Evolutionary conservation across 2,888 invertebrate species (phyloP), one percentile per base, ranked within the genome.

Genomic region (Helobdella robusta): DNA sequence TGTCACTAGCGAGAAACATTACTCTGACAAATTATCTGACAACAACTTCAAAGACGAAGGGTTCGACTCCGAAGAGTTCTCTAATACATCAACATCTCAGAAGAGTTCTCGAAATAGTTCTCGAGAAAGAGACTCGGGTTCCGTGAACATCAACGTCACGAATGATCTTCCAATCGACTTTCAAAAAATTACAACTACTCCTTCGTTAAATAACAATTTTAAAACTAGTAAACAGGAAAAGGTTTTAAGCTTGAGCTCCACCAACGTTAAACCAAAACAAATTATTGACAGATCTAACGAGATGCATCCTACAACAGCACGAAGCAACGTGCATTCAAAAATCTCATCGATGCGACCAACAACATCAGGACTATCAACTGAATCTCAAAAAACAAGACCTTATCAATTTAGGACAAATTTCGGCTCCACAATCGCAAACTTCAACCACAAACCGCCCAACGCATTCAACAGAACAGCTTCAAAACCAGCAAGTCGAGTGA

Each of bases 41-140:
- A 60, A 60, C 28, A 63, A 58, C 44, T 48, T 28, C 23, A 59
- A 74, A 40, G 77, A 78, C 68, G 77, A 78, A 70, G 77, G 78
- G 20, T 77, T 78, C 68, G 78, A 78, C 59, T 75, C 75, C 4
- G 77, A 77, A 30, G 61, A 66, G 11, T 23, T 63, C 25, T 66
- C 66, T 6, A 50, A 59, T n/a, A 20, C 65, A 15, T 61, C 65
- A 2, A 66, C 61, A 0, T 68, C 68, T 8, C 68, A 68, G 64
- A 70, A 77, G 50, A 78, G 77, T 0, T 78, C 77, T 4, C 72
- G 78, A 67, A 76, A 75, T 69, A 77, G 77, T 67, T 76, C 75
- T 8, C 28, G 56, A 20, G 56, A 56, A 30, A 28, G 56, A 1
- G 56, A 56, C 32, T 30, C 56, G 4, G 56, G 32, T 4, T 32